phyloP scores from a whole-genome alignment of 2,888 invertebrate genomes.

The Zelleria hepariella region DNA sequence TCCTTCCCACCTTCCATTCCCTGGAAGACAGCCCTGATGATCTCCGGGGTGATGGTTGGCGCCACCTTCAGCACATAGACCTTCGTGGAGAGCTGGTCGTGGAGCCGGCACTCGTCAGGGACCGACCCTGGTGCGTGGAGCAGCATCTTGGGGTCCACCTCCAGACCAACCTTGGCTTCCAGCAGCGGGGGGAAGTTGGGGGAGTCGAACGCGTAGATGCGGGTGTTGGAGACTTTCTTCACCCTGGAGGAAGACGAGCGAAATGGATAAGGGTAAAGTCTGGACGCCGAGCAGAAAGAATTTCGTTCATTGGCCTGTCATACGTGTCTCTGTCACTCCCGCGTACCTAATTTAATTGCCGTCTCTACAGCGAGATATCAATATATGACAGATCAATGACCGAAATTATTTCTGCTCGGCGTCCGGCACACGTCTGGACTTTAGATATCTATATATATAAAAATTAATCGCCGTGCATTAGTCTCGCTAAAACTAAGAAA shows the following conservation, averaged over 20 bases:
- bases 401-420: no score
- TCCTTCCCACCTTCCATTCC: constrained; percentile 76
- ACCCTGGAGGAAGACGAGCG: constrained; percentile 60
- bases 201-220: constrained; percentile 86
- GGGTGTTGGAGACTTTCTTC: constrained; percentile 82
- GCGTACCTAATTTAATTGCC: no score
- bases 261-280: not conserved
- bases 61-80: constrained; percentile 90
- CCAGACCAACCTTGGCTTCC: constrained; percentile 73
- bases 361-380: no score
- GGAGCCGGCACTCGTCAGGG: constrained; percentile 76
- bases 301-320: no score
- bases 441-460: no score
- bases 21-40: constrained; percentile 78
- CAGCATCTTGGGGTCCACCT: constrained; percentile 77
- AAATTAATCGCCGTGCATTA: no score
- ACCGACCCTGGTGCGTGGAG: constrained; percentile 49
- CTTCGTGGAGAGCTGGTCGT: constrained; percentile 81
- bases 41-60: constrained; percentile 89
- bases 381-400: no score
- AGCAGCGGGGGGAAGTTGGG: constrained; percentile 89
- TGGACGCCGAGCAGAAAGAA: no score
- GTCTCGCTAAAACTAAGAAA: no score
- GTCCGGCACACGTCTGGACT: no score
- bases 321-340: no score